Percentiles rank a stretch among this genome's conserved stretches.
Conservation (phyloP, 2,113 vertebrate species). For the Perca flavescens region DNA sequence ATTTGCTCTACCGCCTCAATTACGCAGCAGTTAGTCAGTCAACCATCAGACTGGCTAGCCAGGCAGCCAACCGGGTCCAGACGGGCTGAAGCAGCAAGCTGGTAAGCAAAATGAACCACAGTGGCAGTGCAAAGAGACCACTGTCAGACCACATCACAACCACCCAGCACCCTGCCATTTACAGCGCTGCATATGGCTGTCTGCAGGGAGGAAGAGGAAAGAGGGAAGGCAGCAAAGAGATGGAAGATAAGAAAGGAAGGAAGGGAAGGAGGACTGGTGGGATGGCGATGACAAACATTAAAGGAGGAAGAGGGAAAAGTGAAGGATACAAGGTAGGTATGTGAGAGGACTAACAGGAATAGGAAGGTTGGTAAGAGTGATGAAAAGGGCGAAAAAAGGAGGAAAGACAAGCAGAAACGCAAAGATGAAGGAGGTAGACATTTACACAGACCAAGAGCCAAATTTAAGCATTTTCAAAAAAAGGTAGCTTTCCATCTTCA, state of each 20-base stretch:
- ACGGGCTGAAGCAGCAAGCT: slow-evolving; percentile 62
- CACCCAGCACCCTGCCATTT: slow-evolving; percentile 67
- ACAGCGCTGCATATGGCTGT: slow-evolving; percentile 48
- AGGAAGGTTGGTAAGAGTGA: slow-evolving; percentile 7
- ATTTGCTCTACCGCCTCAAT: slow-evolving; percentile 43
- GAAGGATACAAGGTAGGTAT: background rate
- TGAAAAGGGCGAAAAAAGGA: background rate
- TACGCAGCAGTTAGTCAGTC: slow-evolving; percentile 47
- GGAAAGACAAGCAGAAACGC: slow-evolving; percentile 23
- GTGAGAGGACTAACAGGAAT: slow-evolving; percentile 10
- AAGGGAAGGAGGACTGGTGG: slow-evolving; percentile 1
- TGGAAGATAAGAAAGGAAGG: background rate
- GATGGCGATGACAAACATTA: background rate
- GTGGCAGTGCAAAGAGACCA: slow-evolving; percentile 70
- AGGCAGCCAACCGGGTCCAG: slow-evolving; percentile 55
- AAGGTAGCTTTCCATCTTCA: slow-evolving; percentile 26
- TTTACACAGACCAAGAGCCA: slow-evolving; percentile 31
- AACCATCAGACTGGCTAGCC: slow-evolving; percentile 14
- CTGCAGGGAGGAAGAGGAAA: slow-evolving; percentile 30
- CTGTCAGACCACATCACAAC: slow-evolving; percentile 70
- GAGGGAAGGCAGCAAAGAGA: background rate
- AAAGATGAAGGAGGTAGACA: slow-evolving; percentile 11
- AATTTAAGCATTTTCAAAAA: slow-evolving; percentile 37
- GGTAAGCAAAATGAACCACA: slow-evolving; percentile 66
- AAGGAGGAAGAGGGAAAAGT: background rate